Base-by-base conservation (phyloP, 2,797 vertebrate species). In the Crenichthys baileyi region DNA sequence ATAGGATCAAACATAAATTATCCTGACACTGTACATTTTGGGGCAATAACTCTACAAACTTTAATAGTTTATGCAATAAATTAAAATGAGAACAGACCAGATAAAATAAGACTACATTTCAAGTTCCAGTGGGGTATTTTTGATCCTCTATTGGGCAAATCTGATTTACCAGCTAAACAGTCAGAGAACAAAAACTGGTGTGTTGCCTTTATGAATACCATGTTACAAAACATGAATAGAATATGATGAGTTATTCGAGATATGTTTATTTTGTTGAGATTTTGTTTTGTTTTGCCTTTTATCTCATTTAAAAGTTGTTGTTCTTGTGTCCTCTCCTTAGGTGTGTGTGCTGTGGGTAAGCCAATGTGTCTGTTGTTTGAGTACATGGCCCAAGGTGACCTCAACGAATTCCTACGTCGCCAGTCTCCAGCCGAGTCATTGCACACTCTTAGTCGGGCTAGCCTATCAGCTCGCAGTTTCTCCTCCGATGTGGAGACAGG, bases 341-440 rank as follows among this genome's bases (percentile, higher is more conserved):
- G 98, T 0, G 98, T 99, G 73, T 99, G 98, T n/a, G 98, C 98
- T 0, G 97, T 99, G 4, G 98, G 98, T 24, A 99, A 99, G 87
- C 98, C 98, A 0, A 98, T 99, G 98, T 99, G 98, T 80, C 94
- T 99, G 79, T 97, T 99, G 87, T 99, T 99, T 0, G 98, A 99
- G 92, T 99, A 99, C 92, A 99, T 99, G 98, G 97, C 98, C 76
- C 95, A 97, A 0, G 98, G 98, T 0, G 98, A 99, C 89, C 96
- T 99, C 80, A 99, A 99, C 0, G 98, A 99, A 90, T 99, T 96
- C 90, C 93, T 99, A 80, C 97, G 98, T 0, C 96, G 96, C 70
- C 94, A 95, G 82, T 96, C 97, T 0, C 96, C 97, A 0, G 87
- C 89, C 74, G 96, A 94, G 9, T 96, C 96, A 0, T 89, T 91